Percentiles rank a stretch among this genome's conserved stretches.
phyloP scores from a whole-genome alignment of 2,113 vertebrate genomes.

The Patagioenas fasciata region DNA sequence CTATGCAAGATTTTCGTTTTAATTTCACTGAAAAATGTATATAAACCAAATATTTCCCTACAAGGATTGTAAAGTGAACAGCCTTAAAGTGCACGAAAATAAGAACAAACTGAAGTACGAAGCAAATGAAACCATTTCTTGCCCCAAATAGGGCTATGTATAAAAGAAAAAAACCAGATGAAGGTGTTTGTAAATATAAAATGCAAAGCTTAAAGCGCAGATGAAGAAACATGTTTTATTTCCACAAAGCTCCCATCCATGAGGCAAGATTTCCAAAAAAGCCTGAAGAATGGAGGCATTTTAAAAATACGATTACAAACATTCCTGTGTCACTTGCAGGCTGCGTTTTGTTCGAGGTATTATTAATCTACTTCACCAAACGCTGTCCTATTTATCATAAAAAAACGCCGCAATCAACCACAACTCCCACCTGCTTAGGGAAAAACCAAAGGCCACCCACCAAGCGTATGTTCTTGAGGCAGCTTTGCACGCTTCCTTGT shows the following conservation, averaged over 20 bases:
- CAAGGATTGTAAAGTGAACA: not conserved
- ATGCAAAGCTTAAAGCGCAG: not conserved
- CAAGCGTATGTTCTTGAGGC: not conserved
- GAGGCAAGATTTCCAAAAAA: not conserved
- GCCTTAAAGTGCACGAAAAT: not conserved
- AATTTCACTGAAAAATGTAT: not conserved
- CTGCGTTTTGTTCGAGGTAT: not conserved
- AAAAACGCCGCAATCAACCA: not conserved
- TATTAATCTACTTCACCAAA: not conserved
- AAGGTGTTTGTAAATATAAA: not conserved
- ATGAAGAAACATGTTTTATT: not conserved
- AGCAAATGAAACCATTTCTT: not conserved
- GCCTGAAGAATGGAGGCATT: not conserved
- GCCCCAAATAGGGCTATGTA: not conserved
- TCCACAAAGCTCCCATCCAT: not conserved
- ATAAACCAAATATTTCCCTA: not conserved
- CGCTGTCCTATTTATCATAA: not conserved
- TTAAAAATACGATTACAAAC: not conserved
- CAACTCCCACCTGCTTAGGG: not conserved
- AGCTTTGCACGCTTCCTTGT: not conserved
- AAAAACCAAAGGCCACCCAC: slow-evolving; percentile 5
- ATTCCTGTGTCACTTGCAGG: not conserved
- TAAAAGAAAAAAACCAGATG: not conserved
- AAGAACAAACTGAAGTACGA: not conserved
- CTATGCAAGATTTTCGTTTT: not conserved